Conservation (phyloP, 2,113 vertebrate species). For the Picathartes gymnocephalus region DNA sequence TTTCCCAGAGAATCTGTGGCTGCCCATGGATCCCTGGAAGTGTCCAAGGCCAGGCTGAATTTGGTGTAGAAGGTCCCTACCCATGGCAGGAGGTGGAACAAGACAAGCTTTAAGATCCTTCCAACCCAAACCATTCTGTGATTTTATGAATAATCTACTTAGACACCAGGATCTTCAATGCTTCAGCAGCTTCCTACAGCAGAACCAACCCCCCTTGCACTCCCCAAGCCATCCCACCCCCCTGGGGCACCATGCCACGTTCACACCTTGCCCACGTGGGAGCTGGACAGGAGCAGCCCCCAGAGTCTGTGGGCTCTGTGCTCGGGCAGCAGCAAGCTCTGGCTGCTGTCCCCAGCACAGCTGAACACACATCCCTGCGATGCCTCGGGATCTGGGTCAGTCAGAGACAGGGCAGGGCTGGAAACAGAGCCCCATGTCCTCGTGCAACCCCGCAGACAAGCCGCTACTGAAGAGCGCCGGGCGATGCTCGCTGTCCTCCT, state of each 20-base stretch:
- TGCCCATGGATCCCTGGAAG: neutral
- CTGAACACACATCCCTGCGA: neutral
- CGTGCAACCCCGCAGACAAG: neutral
- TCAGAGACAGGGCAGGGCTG: neutral
- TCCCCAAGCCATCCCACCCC: fast-evolving
- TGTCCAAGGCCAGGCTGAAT: neutral
- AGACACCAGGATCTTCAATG: neutral
- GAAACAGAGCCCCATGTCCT: neutral
- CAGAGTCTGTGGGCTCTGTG: fast-evolving
- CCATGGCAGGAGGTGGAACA: neutral
- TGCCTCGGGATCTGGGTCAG: neutral
- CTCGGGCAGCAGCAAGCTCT: neutral
- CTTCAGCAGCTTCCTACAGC: neutral
- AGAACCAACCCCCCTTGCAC: neutral
- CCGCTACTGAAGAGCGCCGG: fast-evolving
- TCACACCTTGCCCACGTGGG: neutral
- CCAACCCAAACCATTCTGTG: neutral
- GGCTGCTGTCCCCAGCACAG: fast-evolving
- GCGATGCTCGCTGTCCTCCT: fast-evolving
- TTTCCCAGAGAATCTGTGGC: neutral
- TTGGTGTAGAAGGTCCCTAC: neutral
- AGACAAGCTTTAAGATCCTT: neutral
- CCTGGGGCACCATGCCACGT: fast-evolving
- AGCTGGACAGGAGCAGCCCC: neutral
- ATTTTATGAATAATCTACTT: neutral